A percentile compares a stretch with the other conserved stretches of the same genome.
These are phyloP conservation scores for Malacoraja senta DNA, from an alignment of 2,797 vertebrate genomes.

Conservation along the genomic window DNA sequence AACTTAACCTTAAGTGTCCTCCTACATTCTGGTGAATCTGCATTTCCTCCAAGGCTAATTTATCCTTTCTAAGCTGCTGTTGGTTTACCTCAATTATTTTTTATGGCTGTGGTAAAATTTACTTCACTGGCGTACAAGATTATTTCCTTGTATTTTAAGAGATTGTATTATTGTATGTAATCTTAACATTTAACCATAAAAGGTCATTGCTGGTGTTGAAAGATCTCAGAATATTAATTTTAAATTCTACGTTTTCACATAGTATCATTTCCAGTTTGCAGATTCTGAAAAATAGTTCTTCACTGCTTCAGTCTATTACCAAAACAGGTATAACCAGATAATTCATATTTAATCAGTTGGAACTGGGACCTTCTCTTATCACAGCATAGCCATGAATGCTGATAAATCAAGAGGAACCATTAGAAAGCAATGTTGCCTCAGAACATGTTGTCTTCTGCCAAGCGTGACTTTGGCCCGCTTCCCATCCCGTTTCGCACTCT, in stretches of 20 bases:
- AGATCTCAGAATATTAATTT: background rate
- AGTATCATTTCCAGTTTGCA: background rate
- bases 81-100: background rate
- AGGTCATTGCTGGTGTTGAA: background rate
- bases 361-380: background rate
- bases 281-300: constrained; percentile 11
- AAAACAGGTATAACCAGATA: background rate
- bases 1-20: background rate
- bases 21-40: background rate
- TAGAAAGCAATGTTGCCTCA: background rate
- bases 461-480: background rate
- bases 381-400: background rate
- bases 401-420: background rate
- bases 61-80: background rate
- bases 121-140: background rate
- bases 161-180: too few species aligned
- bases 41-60: background rate
- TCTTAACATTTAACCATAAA: background rate
- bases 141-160: background rate
- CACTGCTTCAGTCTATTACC: background rate
- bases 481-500: background rate
- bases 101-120: background rate
- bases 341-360: constrained; percentile 7
- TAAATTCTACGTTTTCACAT: background rate
- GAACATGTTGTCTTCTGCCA: background rate